Percentiles rank a stretch among this genome's conserved stretches.
Evolutionary conservation across 2,797 vertebrate species (phyloP).

Genomic region (Cheirogaleus major): DNA sequence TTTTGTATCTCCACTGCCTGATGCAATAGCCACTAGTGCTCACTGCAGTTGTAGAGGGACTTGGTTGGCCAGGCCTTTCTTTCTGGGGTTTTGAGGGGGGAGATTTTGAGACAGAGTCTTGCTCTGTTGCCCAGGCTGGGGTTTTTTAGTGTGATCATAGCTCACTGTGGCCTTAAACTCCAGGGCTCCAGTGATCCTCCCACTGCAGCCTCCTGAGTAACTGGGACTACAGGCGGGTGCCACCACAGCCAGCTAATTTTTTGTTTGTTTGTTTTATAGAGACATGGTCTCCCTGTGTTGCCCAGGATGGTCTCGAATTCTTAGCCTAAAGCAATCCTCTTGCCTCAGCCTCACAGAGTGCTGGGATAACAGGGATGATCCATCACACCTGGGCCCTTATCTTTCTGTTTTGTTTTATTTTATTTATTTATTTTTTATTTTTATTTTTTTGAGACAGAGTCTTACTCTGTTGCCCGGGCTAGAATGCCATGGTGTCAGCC

Average conservation of each 20-base stretch:
- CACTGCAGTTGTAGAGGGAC: neutral
- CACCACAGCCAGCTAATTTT: neutral
- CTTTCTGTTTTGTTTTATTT: neutral
- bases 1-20: neutral
- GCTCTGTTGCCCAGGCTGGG: neutral
- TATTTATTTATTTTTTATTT: no score
- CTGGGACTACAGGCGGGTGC: neutral
- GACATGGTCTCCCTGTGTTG: neutral
- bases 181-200: neutral
- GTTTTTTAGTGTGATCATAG: neutral
- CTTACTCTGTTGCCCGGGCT: no score
- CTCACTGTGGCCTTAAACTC: neutral
- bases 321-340: neutral
- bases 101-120: neutral
- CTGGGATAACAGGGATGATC: neutral
- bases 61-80: neutral
- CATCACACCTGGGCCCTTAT: neutral
- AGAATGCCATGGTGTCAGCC: no score
- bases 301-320: neutral
- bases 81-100: neutral
- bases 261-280: neutral
- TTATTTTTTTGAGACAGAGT: no score
- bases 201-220: neutral
- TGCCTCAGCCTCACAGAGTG: neutral
- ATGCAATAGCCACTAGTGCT: neutral